Base-by-base conservation (phyloP, 2,113 vertebrate species). In the Phoenicopterus ruber region DNA sequence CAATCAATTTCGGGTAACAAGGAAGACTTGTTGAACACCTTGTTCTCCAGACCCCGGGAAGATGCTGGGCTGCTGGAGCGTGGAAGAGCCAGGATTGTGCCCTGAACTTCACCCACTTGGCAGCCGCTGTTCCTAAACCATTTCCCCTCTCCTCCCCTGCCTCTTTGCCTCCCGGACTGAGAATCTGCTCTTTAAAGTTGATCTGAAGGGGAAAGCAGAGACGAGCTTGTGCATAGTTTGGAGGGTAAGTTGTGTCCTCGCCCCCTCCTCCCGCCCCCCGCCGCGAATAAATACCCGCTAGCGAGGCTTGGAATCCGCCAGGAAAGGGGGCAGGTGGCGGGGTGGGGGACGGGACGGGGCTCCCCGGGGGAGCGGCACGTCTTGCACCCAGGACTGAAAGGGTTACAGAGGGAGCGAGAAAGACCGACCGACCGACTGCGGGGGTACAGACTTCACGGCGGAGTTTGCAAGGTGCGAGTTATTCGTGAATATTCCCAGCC, bases 171-270 rank as follows among this genome's bases (percentile, higher is more conserved):
- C 91, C 74, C 63, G 97, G 96, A 96, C 86, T 49, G 95, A 86
- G 57, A 79, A 94, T 52, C 96, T 93, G 85, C 89, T 94, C 93
- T 90, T 47, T 58, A 96, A 96, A 97, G 86, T 92, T 77, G 90
- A 81, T 81, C 85, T 46, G 95, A 72, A 93, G 96, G 88, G 58
- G 95, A 95, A 78, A 93, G 83, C 86, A 77, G 95, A 94, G 34
- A 74, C 31, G 84, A 86, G 72, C 93, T 78, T 70, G 82, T 29
- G 96, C 91, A 16, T 67, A 96, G 97, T 96, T 96, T 55, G 93
- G 82, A 90, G 92, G 98, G 98, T 98, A 97, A 98, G 98, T 98
- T 88, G 58, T 38, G 94, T 96, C 34, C 72, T 79, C 46, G 8
- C n/a, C 54, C 65, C 52, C 32, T n/a, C 58, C 74, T 10, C 11